Evolutionary conservation across 2,888 invertebrate genomes (phyloP).

Genomic region (Gibbula magus): DNA sequence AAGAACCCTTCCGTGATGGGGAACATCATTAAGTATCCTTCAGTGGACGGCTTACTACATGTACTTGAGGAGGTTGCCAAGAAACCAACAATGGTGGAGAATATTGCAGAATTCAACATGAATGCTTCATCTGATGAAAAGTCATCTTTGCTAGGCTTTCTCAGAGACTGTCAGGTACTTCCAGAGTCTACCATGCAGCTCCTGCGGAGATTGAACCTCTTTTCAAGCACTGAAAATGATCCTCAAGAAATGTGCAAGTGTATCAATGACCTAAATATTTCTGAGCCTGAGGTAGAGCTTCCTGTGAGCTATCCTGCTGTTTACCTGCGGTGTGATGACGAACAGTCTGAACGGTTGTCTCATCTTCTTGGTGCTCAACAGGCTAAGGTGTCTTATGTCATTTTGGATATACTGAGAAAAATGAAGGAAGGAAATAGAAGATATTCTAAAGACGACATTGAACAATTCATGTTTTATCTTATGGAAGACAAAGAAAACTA

Average conservation of each 20-base stretch:
- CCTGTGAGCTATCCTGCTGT: not conserved
- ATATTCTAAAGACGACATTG: not conserved
- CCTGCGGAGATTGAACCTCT: not conserved
- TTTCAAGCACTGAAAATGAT: not conserved
- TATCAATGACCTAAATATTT: not conserved
- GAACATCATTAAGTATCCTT: conserved; percentile 12
- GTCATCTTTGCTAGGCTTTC: not conserved
- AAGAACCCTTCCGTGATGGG: not conserved
- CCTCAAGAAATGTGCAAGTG: not conserved
- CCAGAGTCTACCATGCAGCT: not conserved
- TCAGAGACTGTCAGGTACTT: not conserved
- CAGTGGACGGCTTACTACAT: not conserved
- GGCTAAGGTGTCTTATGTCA: not conserved
- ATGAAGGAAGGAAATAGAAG: not conserved
- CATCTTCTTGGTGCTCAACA: not conserved
- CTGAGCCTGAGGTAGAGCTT: not conserved
- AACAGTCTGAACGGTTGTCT: not conserved
- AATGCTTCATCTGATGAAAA: not conserved
- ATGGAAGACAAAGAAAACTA: not conserved
- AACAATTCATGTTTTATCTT: not conserved
- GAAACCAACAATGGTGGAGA: not conserved
- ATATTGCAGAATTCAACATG: not conserved
- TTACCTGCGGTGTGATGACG: not conserved
- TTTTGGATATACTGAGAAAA: not conserved
- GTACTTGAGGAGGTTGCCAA: not conserved